Base-by-base conservation (phyloP, 92 coral and sea anemone species). In the Palythoa grandis region DNA sequence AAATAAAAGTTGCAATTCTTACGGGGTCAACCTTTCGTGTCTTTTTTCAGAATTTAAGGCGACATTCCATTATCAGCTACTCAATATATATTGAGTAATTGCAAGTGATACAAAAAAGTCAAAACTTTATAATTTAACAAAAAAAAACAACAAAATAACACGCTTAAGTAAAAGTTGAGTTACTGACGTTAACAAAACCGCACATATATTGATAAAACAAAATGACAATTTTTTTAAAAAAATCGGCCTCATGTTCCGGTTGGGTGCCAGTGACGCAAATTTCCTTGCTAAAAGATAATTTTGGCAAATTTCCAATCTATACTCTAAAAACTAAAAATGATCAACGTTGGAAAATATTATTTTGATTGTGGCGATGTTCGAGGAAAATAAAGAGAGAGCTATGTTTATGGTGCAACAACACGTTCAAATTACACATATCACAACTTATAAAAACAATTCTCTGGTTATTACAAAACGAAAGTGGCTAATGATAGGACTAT, bases 241-340 rank as follows among this genome's bases (percentile, higher is more conserved):
- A 23, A 17, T 19, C 54, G 24, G 17, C 4, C 39, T 9, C 20
- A n/a, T 74, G 78, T 74, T 74, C 58, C 60, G 78, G 47, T 20
- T 74, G 35, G 48, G n/a, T 50, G 78, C 78, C 48, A 40, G 47
- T 74, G 60, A 74, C 78, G 78, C 17, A 73, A 16, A 73, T 23
- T 43, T 3, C 56, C 7, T 43, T 22, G 19, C 53, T 52, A 74
- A 48, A 43, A 74, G 38, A 16, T 72, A 37, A 47, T 24, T 20
- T n/a, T 47, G 78, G 78, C 52, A 43, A 3, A 22, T 20, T 74
- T 74, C 37, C 57, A 43, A 17, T 5, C 8, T 3, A 47, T 48
- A 19, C 29, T 69, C 39, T 12, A 24, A 24, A 24, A 23, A 69
- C 14, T 10, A 24, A 13, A 24, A 35, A 60, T 19, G 61, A 15